Evolutionary conservation across 2,888 invertebrate species (phyloP), one percentile per base, ranked within the genome.

Genomic region (Graphium colonna): DNA sequence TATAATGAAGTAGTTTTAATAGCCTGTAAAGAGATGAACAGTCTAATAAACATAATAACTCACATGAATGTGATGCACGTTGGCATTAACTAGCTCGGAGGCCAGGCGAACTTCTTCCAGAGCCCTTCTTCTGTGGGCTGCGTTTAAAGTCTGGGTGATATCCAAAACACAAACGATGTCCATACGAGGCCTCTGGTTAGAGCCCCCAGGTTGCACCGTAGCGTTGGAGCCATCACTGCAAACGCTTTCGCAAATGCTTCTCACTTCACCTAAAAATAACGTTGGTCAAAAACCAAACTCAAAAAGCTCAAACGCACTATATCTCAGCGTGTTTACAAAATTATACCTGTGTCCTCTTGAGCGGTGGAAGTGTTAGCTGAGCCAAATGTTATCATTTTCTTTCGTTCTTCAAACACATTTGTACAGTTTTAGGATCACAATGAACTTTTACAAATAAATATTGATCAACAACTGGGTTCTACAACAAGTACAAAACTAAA

Each of bases 141-240:
- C 79, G 79, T 95, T 92, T 63, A 94, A 93, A 16, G 92, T 90
- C 74, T 95, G 93, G 66, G 92, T 93, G 56, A 95, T 80, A 86
- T 97, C 97, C 65, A 97, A 91, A 60, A 97, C 95, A 85, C 96
- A 96, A 48, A 94, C 97, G 58, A 97, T 95, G 79, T 97, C 96
- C 95, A 97, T 96, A 64, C 92, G 92, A 17, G 94, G 93, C 62
- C 93, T 74, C 58, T 80, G 82, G 62, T 80, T 86, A 0, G 77
- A 65, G 26, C 69, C 76, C 44, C 82, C 80, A 13, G 86, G 71
- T 63, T 89, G 89, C 31, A 90, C 84, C 4, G 90, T 90, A 36
- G 89, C 85, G 60, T 75, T 86, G n/a, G 90, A 90, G 9, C 89
- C 90, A 86, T 90, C 90, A 60, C 90, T 90, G 67, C 90, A 88